Percentiles rank a stretch among this genome's conserved stretches.
phyloP scores from a whole-genome alignment of 2,888 invertebrate genomes.

The Endotricha flammealis region DNA sequence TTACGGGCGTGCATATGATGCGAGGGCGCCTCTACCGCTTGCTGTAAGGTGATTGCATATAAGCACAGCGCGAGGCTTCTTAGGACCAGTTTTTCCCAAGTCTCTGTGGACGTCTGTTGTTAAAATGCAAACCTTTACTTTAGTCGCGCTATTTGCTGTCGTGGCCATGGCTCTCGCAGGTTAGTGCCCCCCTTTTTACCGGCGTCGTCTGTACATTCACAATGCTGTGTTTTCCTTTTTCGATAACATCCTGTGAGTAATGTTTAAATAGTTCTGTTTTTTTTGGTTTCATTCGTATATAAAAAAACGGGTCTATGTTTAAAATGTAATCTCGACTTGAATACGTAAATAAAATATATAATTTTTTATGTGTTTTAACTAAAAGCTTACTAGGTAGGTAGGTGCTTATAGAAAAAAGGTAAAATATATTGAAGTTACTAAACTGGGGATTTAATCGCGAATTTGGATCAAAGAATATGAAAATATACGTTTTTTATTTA shows the following conservation, averaged over 20 bases:
- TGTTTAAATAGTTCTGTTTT: constrained; percentile 40
- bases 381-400: too few species aligned
- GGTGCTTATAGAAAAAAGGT: too few species aligned
- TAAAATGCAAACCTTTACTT: constrained; percentile 52
- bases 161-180: constrained; percentile 64
- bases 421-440: too few species aligned
- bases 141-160: constrained; percentile 54
- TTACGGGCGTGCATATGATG: constrained; percentile 46
- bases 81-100: constrained; percentile 54
- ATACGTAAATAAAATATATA: too few species aligned
- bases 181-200: constrained; percentile 71
- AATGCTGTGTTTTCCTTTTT: constrained; percentile 37
- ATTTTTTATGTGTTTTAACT: too few species aligned
- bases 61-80: constrained; percentile 40
- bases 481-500: too few species aligned
- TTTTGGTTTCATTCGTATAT: too few species aligned
- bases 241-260: constrained; percentile 32
- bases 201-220: constrained; percentile 27
- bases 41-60: constrained; percentile 43
- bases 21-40: constrained; percentile 39
- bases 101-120: constrained; percentile 42
- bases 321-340: too few species aligned
- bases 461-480: too few species aligned
- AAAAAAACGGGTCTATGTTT: too few species aligned
- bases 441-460: too few species aligned